A percentile compares a stretch with the other conserved stretches of the same genome.
These are phyloP conservation scores for Smutsia temminckii DNA, from an alignment of 2,797 vertebrate genomes.

Conservation along the genomic window DNA sequence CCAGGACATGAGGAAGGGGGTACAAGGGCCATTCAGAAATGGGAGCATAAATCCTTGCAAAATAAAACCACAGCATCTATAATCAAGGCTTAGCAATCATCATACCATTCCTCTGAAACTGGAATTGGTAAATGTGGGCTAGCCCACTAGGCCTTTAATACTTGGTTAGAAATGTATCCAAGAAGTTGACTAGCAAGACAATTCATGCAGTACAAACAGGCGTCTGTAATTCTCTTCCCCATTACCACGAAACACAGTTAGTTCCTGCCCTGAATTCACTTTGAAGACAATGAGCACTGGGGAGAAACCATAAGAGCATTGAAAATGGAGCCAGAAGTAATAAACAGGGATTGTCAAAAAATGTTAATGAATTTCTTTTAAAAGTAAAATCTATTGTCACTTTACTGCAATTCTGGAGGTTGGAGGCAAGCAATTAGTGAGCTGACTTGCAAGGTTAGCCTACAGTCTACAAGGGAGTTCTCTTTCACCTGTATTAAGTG, in stretches of 20 bases:
- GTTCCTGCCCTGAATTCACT: slow-evolving; percentile 64
- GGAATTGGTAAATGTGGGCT: slow-evolving; percentile 67
- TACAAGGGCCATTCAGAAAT: slow-evolving; percentile 52
- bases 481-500: slow-evolving; percentile 58
- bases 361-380: slow-evolving; percentile 52
- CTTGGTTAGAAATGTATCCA: slow-evolving; percentile 72
- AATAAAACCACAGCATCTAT: slow-evolving; percentile 77
- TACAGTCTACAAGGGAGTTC: background rate
- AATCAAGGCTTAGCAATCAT: slow-evolving; percentile 70
- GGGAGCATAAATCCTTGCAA: slow-evolving; percentile 56
- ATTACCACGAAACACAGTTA: slow-evolving; percentile 62
- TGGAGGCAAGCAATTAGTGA: slow-evolving; percentile 8
- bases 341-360: slow-evolving; percentile 36
- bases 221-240: slow-evolving; percentile 66
- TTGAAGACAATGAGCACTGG: slow-evolving; percentile 66
- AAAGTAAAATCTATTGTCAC: slow-evolving; percentile 52
- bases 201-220: slow-evolving; percentile 67
- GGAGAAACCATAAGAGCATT: slow-evolving; percentile 49
- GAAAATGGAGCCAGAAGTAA: slow-evolving; percentile 58
- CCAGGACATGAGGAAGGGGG: background rate
- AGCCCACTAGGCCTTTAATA: slow-evolving; percentile 65
- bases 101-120: slow-evolving; percentile 42
- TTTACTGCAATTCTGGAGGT: slow-evolving; percentile 33
- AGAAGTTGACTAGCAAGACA: slow-evolving; percentile 71
- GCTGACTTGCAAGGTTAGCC: slow-evolving; percentile 18